phyloP scores from a whole-genome alignment of 2,113 vertebrate species.

The Martes martes region DNA sequence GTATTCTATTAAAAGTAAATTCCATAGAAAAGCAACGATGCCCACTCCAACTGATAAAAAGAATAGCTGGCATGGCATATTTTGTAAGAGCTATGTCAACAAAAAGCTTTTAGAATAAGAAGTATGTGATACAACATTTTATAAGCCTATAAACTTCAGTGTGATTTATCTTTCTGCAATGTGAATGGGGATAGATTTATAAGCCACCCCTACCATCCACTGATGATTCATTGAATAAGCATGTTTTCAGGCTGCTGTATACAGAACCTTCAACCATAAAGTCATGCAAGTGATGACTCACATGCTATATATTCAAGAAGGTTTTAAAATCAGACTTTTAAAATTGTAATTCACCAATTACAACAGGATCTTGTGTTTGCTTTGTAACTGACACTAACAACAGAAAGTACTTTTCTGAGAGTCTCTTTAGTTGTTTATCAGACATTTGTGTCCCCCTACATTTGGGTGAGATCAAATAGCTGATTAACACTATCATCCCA shows the following conservation, averaged over 20 bases:
- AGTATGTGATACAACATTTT: neutral
- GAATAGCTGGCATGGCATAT: conserved; percentile 8
- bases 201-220: neutral
- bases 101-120: conserved; percentile 20
- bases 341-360: neutral
- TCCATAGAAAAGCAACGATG: neutral
- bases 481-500: neutral
- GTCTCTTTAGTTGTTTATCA: neutral
- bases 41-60: neutral
- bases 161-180: neutral
- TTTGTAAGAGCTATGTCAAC: neutral
- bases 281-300: neutral
- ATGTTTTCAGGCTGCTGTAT: neutral
- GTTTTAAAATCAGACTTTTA: neutral
- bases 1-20: conserved; percentile 52
- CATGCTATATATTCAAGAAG: neutral
- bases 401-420: neutral
- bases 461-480: neutral
- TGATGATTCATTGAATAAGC: neutral
- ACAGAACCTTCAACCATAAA: neutral
- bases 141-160: conserved; percentile 21
- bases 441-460: neutral
- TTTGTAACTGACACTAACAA: neutral
- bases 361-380: neutral
- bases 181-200: conserved; percentile 26